These are phyloP conservation scores for Hypena proboscidalis DNA, from an alignment of 2,888 invertebrate genomes.

Conservation along the genomic window DNA sequence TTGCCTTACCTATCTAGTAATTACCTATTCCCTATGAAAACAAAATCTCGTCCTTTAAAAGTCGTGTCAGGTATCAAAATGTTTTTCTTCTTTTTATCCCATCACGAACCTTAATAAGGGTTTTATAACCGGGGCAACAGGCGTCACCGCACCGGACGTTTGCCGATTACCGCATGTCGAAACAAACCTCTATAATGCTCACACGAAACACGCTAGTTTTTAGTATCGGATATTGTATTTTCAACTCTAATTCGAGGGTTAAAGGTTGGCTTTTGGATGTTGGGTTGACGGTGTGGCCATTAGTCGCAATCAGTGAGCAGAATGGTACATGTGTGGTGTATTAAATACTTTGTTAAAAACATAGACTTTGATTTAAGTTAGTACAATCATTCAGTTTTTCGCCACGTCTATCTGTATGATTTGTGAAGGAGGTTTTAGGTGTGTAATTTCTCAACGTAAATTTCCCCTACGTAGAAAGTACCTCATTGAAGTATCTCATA, in stretches of 20 bases:
- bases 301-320: conserved; percentile 22
- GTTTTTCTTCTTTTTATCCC: conserved; percentile 45
- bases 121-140: conserved; percentile 56
- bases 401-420: no score
- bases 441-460: no score
- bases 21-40: conserved; percentile 1
- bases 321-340: conserved; percentile 19
- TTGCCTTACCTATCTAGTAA: no score
- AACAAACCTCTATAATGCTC: conserved; percentile 48
- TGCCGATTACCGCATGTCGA: conserved; percentile 53
- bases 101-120: conserved; percentile 53
- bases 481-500: no score
- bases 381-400: no score
- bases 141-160: conserved; percentile 47
- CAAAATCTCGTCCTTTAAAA: conserved; percentile 29
- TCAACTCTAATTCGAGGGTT: neutral
- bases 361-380: no score
- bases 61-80: conserved; percentile 43
- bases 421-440: no score
- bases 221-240: conserved; percentile 15
- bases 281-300: neutral
- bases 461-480: no score
- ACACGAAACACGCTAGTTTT: conserved; percentile 44
- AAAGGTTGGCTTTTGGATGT: conserved; percentile 10
- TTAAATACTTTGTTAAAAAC: neutral